phyloP scores from a whole-genome alignment of 2,888 invertebrate genomes.

The Conops quadrifasciatus region DNA sequence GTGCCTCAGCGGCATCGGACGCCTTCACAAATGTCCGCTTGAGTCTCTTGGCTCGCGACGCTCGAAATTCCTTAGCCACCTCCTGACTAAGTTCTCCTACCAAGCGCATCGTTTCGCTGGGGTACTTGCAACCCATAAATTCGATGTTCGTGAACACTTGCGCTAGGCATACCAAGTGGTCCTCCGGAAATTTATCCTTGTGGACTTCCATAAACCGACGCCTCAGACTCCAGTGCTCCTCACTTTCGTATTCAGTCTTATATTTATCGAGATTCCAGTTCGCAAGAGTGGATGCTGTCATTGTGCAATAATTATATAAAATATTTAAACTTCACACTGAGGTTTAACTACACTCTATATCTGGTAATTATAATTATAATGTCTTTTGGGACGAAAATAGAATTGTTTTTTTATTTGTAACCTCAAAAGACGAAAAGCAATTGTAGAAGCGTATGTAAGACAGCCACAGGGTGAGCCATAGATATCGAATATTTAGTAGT shows the following conservation, averaged over 20 bases:
- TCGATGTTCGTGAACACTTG: constrained; percentile 88
- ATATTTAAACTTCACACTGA: too few relatives aligned
- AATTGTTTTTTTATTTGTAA: too few relatives aligned
- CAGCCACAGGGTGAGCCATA: too few relatives aligned
- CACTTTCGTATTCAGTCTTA: constrained; percentile 83
- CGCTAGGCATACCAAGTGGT: constrained; percentile 85
- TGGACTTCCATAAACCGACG: constrained; percentile 82
- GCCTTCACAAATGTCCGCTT: constrained; percentile 81
- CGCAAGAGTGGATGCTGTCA: constrained; percentile 22
- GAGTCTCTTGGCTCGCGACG: constrained; percentile 70
- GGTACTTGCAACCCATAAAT: constrained; percentile 73
- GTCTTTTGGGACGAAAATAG: too few relatives aligned
- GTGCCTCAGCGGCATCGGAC: constrained; percentile 80
- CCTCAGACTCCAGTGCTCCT: constrained; percentile 89
- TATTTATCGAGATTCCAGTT: constrained; percentile 81
- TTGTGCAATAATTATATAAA: too few relatives aligned
- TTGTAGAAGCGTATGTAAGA: too few relatives aligned
- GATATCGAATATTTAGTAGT: too few relatives aligned
- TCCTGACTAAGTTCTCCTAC: constrained; percentile 79
- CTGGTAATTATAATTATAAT: too few relatives aligned
- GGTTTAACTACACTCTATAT: too few relatives aligned
- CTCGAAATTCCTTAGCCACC: constrained; percentile 77
- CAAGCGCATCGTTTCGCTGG: constrained; percentile 80
- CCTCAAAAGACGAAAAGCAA: too few relatives aligned
- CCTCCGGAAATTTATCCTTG: constrained; percentile 78